These are phyloP conservation scores for Rhopalosiphum maidis DNA, from an alignment of 1,140 invertebrate genomes.

Conservation along the genomic window DNA sequence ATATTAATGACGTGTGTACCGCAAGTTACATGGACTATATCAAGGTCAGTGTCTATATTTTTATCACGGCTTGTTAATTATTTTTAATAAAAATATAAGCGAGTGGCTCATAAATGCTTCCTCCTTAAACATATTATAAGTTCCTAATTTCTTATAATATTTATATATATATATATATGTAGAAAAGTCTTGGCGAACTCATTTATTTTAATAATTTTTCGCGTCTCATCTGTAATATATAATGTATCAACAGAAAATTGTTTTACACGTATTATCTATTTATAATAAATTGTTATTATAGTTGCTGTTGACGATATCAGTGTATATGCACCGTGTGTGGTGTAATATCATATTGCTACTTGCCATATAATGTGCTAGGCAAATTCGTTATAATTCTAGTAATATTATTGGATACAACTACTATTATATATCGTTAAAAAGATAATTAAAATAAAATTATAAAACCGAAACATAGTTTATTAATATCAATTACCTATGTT, in stretches of 20 bases:
- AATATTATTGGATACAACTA: background rate
- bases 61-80: background rate
- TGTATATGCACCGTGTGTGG: too few species aligned
- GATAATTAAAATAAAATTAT: background rate
- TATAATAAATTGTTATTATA: background rate
- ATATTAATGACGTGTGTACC: background rate
- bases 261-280: background rate
- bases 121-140: background rate
- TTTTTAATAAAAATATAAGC: background rate
- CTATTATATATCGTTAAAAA: too few species aligned
- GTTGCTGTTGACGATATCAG: background rate
- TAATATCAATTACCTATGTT: background rate
- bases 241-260: background rate
- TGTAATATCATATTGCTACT: background rate
- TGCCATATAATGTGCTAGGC: background rate
- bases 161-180: too few species aligned
- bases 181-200: background rate
- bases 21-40: background rate
- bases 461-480: background rate
- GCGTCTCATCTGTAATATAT: background rate
- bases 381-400: background rate
- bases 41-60: background rate
- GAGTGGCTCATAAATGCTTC: background rate
- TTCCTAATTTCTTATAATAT: background rate
- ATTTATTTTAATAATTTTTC: background rate